Evolutionary conservation across 2,113 vertebrate species (phyloP), one percentile per base, ranked within the genome.

Genomic region (Salvelinus namaycush): DNA sequence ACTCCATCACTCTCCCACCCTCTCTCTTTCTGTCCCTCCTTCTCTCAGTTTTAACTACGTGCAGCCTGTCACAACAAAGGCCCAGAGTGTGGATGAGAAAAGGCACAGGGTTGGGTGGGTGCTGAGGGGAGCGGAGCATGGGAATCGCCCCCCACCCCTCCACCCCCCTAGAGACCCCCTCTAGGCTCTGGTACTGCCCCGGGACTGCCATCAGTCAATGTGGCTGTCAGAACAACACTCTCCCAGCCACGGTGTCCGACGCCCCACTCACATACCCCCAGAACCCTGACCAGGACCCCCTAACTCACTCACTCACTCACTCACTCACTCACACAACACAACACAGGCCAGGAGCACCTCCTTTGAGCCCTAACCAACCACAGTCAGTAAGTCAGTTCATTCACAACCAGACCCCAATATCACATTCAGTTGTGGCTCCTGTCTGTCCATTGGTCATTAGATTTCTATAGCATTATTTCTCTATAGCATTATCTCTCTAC

Each of bases 51-150:
- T 83, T 88, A 79, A 92, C 90, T 89, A 83, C 82, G 82, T 83
- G 87, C 88, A 88, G 92, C 89, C 92, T 91, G 90, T 90, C 88
- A 89, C 90, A 92, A 92, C 91, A 92, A 93, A 90, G n/a, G 68
- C 44, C 51, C 70, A 66, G 72, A 84, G 84, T 81, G 67, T 29
- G 86, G 87, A 90, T 88, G 86, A 84, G 76, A 86, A 78, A 78
- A 73, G 62, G 39, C 20, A 54, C 86, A 88, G 84, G 89, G 84
- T 85, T 89, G 89, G 72, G 84, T 90, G 87, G 89, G 87, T 90
- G 89, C 89, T 89, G 89, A 92, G 85, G 87, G 89, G 91, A 94
- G 89, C 94, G 88, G 91, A 94, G 89, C 94, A 93, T 94, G 94
- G 91, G 94, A 94, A 94, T 91, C 86, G 73, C 75, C 80, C 82